Conservation (phyloP, 2,113 vertebrate species). For the Ploceus nigricollis region DNA sequence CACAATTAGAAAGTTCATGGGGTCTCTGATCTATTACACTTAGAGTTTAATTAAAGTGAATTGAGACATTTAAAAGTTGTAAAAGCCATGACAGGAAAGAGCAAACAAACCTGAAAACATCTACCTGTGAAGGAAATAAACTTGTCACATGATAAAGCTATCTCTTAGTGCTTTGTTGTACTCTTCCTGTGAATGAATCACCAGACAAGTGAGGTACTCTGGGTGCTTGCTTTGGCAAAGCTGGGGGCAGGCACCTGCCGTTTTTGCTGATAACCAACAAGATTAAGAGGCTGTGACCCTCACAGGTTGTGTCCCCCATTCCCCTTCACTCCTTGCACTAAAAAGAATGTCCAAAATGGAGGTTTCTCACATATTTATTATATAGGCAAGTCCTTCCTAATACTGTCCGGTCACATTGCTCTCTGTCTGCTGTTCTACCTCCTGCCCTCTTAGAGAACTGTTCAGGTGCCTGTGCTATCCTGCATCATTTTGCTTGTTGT, state of each 20-base stretch:
- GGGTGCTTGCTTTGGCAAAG: not conserved
- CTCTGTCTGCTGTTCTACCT: not conserved
- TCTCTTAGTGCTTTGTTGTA: not conserved
- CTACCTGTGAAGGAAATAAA: not conserved
- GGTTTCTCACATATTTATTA: not conserved
- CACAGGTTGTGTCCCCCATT: not conserved
- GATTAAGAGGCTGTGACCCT: not conserved
- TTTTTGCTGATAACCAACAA: not conserved
- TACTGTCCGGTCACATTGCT: accelerated
- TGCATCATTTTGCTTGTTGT: accelerated
- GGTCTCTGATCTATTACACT: not conserved
- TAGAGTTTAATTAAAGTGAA: not conserved
- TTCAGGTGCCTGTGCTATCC: not conserved
- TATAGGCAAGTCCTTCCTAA: not conserved
- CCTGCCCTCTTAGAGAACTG: accelerated
- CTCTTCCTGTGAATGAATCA: not conserved
- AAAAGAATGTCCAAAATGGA: not conserved
- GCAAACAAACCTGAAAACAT: accelerated
- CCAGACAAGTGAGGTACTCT: accelerated
- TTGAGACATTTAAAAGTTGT: not conserved
- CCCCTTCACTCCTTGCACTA: not conserved
- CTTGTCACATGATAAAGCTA: not conserved
- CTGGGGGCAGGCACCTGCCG: accelerated
- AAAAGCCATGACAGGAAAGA: not conserved
- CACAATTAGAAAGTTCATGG: not conserved